A percentile compares a stretch with the other conserved stretches of the same genome.
Evolutionary conservation across 2,888 invertebrate genomes (phyloP).

Genomic region (Brenthis hecate): DNA sequence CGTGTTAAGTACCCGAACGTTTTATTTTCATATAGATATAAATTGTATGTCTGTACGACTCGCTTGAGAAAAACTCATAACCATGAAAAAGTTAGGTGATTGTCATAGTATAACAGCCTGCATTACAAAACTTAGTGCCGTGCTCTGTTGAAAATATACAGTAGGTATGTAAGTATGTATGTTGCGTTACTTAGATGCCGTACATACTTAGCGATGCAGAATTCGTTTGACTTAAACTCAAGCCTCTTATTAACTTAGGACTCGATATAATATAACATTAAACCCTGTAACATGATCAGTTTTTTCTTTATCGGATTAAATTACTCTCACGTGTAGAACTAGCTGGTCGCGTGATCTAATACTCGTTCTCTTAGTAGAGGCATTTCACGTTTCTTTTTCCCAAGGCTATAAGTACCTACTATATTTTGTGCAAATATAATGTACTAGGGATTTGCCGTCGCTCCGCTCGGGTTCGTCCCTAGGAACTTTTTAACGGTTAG

Average conservation of each 20-base stretch:
- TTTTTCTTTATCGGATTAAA: not conserved
- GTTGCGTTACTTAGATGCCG: conserved; percentile 32
- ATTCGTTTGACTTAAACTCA: no score
- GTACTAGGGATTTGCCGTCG: no score
- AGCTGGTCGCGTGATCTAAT: conserved; percentile 9
- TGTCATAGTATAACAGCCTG: no score
- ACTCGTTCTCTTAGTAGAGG: not conserved
- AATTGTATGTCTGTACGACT: not conserved
- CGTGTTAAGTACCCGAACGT: not conserved
- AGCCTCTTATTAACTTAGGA: no score
- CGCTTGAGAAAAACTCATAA: conserved; percentile 26
- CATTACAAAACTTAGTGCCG: no score
- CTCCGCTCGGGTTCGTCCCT: no score
- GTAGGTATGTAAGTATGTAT: not conserved
- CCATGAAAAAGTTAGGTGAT: no score
- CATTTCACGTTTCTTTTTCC: not conserved
- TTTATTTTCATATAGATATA: not conserved
- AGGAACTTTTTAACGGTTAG: no score
- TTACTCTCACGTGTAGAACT: not conserved
- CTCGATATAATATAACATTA: not conserved
- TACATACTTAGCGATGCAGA: conserved; percentile 20
- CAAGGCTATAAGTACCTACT: not conserved
- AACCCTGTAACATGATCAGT: not conserved
- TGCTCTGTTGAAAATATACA: conserved; percentile 30
- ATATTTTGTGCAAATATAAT: not conserved